Evolutionary conservation across 2,797 vertebrate species (phyloP).

Genomic region (Epinephelus malabaricus): DNA sequence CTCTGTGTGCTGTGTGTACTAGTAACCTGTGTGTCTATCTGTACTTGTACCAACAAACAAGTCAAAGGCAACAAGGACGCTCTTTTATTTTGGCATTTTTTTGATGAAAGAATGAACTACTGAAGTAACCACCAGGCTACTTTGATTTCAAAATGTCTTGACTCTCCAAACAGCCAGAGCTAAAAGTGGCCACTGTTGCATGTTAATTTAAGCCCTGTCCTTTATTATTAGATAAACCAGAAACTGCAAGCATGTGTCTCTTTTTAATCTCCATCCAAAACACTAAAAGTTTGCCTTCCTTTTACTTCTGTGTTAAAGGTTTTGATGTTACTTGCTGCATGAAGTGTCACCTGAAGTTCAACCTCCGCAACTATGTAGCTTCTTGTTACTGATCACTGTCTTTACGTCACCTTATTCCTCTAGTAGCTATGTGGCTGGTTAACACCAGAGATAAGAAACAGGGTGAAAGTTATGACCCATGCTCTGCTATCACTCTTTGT

Average conservation of each 20-base stretch:
- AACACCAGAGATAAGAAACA: neutral
- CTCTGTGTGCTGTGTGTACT: neutral
- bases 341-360: too few relatives aligned
- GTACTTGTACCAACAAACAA: neutral
- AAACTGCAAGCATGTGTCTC: neutral
- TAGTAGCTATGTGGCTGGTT: neutral
- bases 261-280: neutral
- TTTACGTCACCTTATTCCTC: neutral
- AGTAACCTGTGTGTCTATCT: neutral
- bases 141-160: neutral
- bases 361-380: neutral
- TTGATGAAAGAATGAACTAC: conserved; percentile 7
- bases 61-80: neutral
- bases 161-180: neutral
- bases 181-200: conserved; percentile 5
- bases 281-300: neutral
- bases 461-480: neutral
- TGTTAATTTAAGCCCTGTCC: neutral
- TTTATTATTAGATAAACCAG: conserved; percentile 8
- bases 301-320: neutral
- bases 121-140: neutral
- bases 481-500: conserved; percentile 61
- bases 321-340: neutral
- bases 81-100: neutral
- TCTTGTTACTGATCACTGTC: neutral